Conservation (phyloP, 2,888 invertebrate genomes). For the Leucophora obtusa region DNA sequence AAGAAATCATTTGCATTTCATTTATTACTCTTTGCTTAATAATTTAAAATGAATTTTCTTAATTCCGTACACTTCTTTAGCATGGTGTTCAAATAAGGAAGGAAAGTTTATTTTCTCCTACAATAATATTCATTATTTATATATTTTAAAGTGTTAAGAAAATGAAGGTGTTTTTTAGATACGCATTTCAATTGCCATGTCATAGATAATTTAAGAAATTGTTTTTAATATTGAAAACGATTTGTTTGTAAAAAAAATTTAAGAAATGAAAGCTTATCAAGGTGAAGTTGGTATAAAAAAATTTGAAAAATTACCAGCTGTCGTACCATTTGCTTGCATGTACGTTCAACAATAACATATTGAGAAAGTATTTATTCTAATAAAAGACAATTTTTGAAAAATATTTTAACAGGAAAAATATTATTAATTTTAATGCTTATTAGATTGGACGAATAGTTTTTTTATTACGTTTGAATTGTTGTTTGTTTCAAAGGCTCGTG, state of each 20-base stretch:
- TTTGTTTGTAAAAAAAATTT: conserved; percentile 7
- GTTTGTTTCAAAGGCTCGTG: conserved; percentile 50
- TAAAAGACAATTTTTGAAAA: not conserved
- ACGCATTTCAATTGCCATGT: conserved; percentile 62
- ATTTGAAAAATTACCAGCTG: conserved; percentile 3
- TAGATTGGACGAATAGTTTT: not conserved
- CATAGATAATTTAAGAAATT: conserved; percentile 56
- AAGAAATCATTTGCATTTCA: no score
- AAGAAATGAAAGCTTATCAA: conserved; percentile 42
- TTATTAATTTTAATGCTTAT: not conserved
- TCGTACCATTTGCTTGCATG: conserved; percentile 4
- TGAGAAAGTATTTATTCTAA: conserved; percentile 38
- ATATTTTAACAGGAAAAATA: not conserved
- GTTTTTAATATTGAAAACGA: conserved; percentile 9
- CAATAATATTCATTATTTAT: conserved; percentile 28
- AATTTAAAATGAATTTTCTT: no score
- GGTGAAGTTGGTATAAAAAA: conserved; percentile 30
- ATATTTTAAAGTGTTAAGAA: conserved; percentile 20
- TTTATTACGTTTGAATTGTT: not conserved
- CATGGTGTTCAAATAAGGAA: conserved; percentile 35
- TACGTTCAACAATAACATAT: not conserved
- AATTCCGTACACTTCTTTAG: no score
- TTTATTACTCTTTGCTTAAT: no score
- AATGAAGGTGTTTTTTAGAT: conserved; percentile 61
- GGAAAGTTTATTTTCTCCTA: conserved; percentile 62